A percentile compares a stretch with the other conserved stretches of the same genome.
phyloP scores from a whole-genome alignment of 1,140 invertebrate species.

The Drosophila baimaii region DNA sequence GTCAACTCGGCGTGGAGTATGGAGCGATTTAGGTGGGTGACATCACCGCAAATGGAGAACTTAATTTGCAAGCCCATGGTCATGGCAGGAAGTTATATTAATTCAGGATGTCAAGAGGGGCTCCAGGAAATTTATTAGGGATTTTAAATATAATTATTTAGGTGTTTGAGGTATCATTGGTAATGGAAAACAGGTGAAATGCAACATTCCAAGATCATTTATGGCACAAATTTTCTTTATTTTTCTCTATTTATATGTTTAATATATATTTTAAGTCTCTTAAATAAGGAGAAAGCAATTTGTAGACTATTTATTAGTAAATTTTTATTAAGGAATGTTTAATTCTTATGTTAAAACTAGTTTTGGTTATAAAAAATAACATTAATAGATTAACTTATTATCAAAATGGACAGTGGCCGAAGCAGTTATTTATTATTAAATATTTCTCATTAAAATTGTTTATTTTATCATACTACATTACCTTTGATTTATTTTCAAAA shows the following conservation, averaged over 20 bases:
- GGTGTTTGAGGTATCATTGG: not conserved
- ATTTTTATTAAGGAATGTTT: not conserved
- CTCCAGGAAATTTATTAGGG: not conserved
- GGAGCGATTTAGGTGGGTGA: conserved; percentile 27
- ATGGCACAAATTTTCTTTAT: not conserved
- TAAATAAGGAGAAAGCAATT: not conserved
- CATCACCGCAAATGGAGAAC: conserved; percentile 46
- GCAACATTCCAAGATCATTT: not conserved
- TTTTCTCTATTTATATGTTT: not conserved
- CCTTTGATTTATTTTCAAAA: too few species aligned
- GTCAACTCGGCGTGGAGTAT: conserved; percentile 63
- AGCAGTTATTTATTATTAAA: too few species aligned
- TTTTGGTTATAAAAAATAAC: too few species aligned
- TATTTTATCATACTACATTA: too few species aligned
- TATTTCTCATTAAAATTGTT: too few species aligned
- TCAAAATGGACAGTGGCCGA: too few species aligned
- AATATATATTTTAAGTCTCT: not conserved
- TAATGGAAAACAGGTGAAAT: too few species aligned
- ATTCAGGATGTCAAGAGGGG: not conserved
- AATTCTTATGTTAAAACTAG: too few species aligned
- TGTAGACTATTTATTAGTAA: not conserved
- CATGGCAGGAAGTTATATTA: not conserved
- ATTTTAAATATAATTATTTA: not conserved
- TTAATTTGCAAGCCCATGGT: conserved; percentile 48
- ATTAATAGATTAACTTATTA: too few species aligned